A percentile compares a stretch with the other conserved stretches of the same genome.
phyloP scores from a whole-genome alignment of 2,113 vertebrate species.

The Platycercus adscitus region DNA sequence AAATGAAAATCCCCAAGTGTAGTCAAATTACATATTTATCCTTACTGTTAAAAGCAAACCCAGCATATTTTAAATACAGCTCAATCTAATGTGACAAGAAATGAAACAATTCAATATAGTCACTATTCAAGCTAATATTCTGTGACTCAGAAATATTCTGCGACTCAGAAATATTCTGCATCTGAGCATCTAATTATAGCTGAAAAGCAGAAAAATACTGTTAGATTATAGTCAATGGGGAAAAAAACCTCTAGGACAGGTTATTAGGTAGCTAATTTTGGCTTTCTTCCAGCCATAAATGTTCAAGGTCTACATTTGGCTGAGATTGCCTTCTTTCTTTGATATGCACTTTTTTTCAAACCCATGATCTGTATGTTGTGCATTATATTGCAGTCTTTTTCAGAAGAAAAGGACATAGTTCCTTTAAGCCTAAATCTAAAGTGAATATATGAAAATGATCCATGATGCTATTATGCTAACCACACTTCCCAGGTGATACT shows the following conservation, averaged over 20 bases:
- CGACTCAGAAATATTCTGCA: neutral
- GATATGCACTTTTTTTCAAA: neutral
- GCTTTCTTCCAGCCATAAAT: neutral
- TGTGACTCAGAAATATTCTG: neutral
- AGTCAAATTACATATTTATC: neutral
- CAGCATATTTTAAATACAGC: slow-evolving; percentile 8
- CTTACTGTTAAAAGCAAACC: neutral
- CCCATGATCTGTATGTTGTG: neutral
- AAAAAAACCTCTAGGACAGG: neutral
- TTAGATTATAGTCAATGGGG: neutral
- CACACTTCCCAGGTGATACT: slow-evolving; percentile 46
- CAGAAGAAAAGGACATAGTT: neutral
- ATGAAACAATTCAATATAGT: neutral
- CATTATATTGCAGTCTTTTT: neutral
- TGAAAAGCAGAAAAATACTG: neutral
- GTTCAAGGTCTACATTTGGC: neutral
- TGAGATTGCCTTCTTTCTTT: neutral
- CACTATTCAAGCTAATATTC: neutral
- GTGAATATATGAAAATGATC: slow-evolving; percentile 38
- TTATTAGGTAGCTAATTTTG: neutral
- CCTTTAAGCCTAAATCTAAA: neutral
- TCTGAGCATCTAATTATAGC: neutral
- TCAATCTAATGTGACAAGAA: neutral
- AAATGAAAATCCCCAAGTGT: neutral
- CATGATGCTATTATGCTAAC: slow-evolving; percentile 43